phyloP scores from a whole-genome alignment of 2,888 invertebrate species.

The Philereme transversata region DNA sequence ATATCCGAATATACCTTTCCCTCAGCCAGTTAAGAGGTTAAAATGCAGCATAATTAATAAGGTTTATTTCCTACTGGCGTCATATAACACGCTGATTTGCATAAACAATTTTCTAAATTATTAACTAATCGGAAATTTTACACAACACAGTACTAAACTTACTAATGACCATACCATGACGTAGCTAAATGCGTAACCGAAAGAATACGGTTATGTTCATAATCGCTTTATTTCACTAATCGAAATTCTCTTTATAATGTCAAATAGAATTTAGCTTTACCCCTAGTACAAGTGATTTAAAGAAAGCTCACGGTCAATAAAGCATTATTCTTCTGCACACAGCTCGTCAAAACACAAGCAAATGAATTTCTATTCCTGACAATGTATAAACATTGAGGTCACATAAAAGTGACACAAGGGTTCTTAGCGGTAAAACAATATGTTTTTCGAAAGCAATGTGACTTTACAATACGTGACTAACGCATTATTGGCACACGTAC shows the following conservation, averaged over 20 bases:
- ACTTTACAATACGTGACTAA: conserved; percentile 18
- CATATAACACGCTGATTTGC: background rate
- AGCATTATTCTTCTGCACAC: too few relatives aligned
- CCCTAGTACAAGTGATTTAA: too few relatives aligned
- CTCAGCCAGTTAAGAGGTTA: conserved; percentile 4
- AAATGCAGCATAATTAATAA: conserved; percentile 6
- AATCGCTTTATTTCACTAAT: too few relatives aligned
- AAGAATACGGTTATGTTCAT: too few relatives aligned
- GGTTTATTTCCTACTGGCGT: conserved; percentile 5
- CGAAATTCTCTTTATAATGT: too few relatives aligned
- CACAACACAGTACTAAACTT: conserved; percentile 4
- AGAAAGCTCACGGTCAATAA: too few relatives aligned
- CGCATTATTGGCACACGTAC: conserved; percentile 27
- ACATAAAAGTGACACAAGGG: conserved; percentile 5
- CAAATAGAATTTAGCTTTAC: too few relatives aligned
- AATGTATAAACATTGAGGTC: conserved; percentile 1
- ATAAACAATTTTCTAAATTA: background rate
- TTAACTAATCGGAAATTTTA: conserved; percentile 13
- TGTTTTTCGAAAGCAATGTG: too few relatives aligned
- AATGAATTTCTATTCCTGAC: background rate
- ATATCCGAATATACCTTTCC: conserved; percentile 7
- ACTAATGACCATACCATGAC: conserved; percentile 6
- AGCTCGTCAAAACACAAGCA: background rate
- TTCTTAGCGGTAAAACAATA: conserved; percentile 9
- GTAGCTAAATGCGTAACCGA: too few relatives aligned